Evolutionary conservation across 2,797 vertebrate genomes (phyloP).

Genomic region (Myoxocephalus aenaeus): DNA sequence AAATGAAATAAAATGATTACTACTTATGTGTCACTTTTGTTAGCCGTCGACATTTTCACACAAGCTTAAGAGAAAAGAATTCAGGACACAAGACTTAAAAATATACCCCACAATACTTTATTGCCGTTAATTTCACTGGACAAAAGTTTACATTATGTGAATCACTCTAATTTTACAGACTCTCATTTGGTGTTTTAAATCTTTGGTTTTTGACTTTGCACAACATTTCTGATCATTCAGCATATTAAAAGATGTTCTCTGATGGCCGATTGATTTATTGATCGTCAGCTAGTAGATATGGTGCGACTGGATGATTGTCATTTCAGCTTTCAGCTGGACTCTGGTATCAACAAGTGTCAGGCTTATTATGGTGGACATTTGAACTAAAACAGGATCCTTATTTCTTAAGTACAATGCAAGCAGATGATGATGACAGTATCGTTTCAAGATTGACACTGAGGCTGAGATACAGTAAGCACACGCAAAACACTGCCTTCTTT

Average conservation of each 20-base stretch:
- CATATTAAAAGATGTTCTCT: constrained; percentile 44
- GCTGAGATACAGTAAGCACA: constrained; percentile 86
- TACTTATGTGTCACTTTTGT: constrained; percentile 36
- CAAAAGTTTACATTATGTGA: constrained; percentile 80
- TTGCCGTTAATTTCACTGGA: constrained; percentile 87
- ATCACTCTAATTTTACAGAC: constrained; percentile 73
- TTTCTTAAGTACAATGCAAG: constrained; percentile 42
- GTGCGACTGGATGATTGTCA: constrained; percentile 71
- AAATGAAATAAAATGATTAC: constrained; percentile 65
- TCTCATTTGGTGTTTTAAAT: constrained; percentile 60
- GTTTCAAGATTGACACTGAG: constrained; percentile 87
- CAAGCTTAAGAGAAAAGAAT: not conserved
- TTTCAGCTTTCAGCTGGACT: constrained; percentile 62
- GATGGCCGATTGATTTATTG: constrained; percentile 55
- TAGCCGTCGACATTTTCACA: not conserved
- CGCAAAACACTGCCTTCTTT: constrained; percentile 72
- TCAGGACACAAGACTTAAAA: constrained; percentile 76
- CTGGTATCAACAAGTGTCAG: constrained; percentile 38
- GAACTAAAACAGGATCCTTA: constrained; percentile 43
- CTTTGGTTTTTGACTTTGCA: constrained; percentile 73
- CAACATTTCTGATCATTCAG: constrained; percentile 50
- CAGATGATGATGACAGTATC: constrained; percentile 62
- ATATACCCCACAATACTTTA: constrained; percentile 95
- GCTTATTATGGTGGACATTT: constrained; percentile 17
- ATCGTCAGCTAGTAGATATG: constrained; percentile 45